Base-by-base conservation (phyloP, 2,797 vertebrate genomes). In the Crenichthys baileyi region DNA sequence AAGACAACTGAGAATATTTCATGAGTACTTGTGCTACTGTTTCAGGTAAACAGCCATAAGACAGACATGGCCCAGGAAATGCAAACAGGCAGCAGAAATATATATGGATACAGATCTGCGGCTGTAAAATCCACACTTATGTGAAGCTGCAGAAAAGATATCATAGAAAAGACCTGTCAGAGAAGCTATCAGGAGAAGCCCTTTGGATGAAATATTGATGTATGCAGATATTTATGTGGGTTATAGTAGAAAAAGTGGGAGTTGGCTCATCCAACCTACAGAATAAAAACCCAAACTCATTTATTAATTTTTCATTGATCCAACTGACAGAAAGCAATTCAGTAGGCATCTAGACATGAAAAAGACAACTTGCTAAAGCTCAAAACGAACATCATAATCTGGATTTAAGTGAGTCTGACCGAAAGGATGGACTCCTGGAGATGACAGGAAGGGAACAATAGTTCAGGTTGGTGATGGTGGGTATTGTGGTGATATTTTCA, bases 131-230 rank as follows among this genome's bases (percentile, higher is more conserved):
- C 83, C 80, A 39, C 75, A 79, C 78, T 73, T 26, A 78, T 72
- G 70, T 55, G 80, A 80, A 82, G 82, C 72, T 46, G 72, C 70
- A 75, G 44, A 82, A 88, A 87, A 78, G 48, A 51, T 68, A 20
- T 70, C 51, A 7, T 81, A 89, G 18, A 82, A 83, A 87, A 36
- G 36, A 36, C 36, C 36, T 36, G 36, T 4, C 36, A 36, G 36
- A 36, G 36, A 36, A 36, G 31, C 31, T 36, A 36, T 36, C 31
- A 36, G 2, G 36, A 44, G 65, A 7, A 86, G 83, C 51, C 84
- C 77, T 90, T 85, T 85, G 76, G 75, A 70, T 85, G 82, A 91
- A 90, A 87, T 88, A 90, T 87, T 89, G 86, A 84, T 76, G 80
- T 68, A 11, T 46, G 77, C 70, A 73, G 80, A 41, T 81, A 81